Conservation (phyloP, 2,113 vertebrate genomes). For the Muntiacus muntjak region DNA sequence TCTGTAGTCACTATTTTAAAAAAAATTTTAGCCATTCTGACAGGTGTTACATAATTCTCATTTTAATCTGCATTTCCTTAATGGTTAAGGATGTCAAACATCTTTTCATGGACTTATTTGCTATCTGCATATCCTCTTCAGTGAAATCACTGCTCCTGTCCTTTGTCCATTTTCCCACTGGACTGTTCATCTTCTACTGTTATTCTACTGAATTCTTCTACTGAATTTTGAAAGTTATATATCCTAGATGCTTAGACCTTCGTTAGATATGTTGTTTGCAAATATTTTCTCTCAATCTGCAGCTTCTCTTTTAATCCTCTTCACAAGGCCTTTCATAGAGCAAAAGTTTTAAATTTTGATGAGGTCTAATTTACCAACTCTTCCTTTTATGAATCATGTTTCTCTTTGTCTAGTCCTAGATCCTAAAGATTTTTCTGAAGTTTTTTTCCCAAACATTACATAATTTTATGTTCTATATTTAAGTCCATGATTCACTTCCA, state of each 20-base stretch:
- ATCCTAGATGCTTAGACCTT: not conserved
- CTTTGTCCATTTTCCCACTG: not conserved
- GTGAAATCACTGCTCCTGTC: not conserved
- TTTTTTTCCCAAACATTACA: not conserved
- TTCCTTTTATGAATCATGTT: not conserved
- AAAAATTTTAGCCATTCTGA: not conserved
- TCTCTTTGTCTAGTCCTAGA: not conserved
- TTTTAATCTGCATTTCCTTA: not conserved
- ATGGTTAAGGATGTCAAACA: not conserved
- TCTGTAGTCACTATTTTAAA: not conserved
- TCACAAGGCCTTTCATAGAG: not conserved
- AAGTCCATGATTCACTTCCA: not conserved
- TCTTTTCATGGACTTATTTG: not conserved
- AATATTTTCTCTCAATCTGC: not conserved
- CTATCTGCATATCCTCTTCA: not conserved
- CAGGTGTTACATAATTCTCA: not conserved
- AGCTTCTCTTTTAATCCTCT: not conserved
- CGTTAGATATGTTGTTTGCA: not conserved
- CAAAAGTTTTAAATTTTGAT: slow-evolving; percentile 19
- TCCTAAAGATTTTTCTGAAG: not conserved
- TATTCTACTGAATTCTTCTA: not conserved
- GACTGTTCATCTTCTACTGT: not conserved
- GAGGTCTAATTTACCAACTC: not conserved
- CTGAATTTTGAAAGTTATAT: not conserved
- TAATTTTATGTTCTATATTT: not conserved